Evolutionary conservation across 2,113 vertebrate genomes (phyloP), one percentile per base, ranked within the genome.

Genomic region (Aplodontia rufa): DNA sequence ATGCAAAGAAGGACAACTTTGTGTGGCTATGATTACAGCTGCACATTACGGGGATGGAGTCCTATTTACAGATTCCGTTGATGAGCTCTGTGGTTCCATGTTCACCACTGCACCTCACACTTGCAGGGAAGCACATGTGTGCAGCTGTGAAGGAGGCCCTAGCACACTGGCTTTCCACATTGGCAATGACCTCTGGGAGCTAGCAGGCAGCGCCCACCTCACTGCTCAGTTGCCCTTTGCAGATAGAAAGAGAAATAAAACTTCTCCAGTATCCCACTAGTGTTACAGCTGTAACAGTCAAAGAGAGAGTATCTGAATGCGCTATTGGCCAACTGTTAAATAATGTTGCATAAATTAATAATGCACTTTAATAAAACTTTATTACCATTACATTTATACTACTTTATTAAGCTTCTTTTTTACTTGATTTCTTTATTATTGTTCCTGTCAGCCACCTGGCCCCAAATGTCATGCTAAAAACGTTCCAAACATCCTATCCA

Each of bases 271-370:
- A 87, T 62, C 8, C 35, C 28, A 66, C 55, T 66, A n/a, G 74
- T 42, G 12, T 51, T 94, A 16, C 62, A 62, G 5, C 13, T 66
- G 10, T 49, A 81, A 22, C 5, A 91, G 16, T 6, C 26, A 49
- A 45, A 22, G 40, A 55, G 35, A 69, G 1, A 1, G 35, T 9
- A 62, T 58, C 37, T 35, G 30, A 37, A 2, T 71, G n/a, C 84
- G 55, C 78, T 83, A 14, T 58, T 51, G 26, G 42, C 37, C 49
- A 95, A 55, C 45, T 87, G 83, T 76, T 95, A 91, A 96, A 96
- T 76, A 95, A 89, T 86, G 35, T 42, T 84, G 35, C 55, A 16
- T 45, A 69, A 86, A 89, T 97, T 90, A 95, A 96, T 79, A 96
- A 96, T 96, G 32, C 0, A 91, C 51, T 68, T 6, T 79, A 90